Evolutionary conservation across 2,113 vertebrate species (phyloP).

Genomic region (Kryptolebias marmoratus): DNA sequence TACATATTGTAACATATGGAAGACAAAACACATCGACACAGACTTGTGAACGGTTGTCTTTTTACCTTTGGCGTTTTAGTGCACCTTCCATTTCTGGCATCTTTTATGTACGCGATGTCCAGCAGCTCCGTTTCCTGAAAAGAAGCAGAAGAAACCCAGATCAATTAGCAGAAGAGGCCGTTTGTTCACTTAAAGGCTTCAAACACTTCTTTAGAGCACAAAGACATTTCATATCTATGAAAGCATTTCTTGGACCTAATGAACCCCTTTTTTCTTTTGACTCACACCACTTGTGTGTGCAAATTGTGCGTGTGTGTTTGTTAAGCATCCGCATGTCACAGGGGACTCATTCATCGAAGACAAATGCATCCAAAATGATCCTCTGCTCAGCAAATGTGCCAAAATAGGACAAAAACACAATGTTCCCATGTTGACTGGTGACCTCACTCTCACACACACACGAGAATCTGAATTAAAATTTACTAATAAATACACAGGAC

Average conservation of each 20-base stretch:
- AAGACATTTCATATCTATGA: background rate
- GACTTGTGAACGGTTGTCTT: background rate
- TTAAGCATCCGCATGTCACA: conserved; percentile 1
- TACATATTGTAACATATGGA: background rate
- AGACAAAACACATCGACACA: background rate
- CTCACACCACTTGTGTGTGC: background rate
- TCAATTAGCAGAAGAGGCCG: conserved; percentile 11
- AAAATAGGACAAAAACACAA: conserved; percentile 32
- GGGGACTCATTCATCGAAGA: conserved; percentile 39
- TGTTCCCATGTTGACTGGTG: conserved; percentile 8
- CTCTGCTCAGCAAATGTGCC: background rate
- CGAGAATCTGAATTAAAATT: background rate
- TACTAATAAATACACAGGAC: background rate
- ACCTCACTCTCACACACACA: background rate
- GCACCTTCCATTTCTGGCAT: conserved; percentile 82
- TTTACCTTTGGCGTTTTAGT: conserved; percentile 83
- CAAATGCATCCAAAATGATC: conserved; percentile 12
- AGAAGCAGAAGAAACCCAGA: conserved; percentile 12
- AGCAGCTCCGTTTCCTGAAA: conserved; percentile 82
- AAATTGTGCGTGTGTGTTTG: background rate
- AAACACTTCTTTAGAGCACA: conserved; percentile 2
- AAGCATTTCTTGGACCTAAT: background rate
- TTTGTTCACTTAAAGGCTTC: conserved; percentile 13
- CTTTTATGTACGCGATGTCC: conserved; percentile 82
- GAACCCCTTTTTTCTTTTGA: background rate